phyloP scores from a whole-genome alignment of 2,888 invertebrate genomes.

The Standfussiana lucernea region DNA sequence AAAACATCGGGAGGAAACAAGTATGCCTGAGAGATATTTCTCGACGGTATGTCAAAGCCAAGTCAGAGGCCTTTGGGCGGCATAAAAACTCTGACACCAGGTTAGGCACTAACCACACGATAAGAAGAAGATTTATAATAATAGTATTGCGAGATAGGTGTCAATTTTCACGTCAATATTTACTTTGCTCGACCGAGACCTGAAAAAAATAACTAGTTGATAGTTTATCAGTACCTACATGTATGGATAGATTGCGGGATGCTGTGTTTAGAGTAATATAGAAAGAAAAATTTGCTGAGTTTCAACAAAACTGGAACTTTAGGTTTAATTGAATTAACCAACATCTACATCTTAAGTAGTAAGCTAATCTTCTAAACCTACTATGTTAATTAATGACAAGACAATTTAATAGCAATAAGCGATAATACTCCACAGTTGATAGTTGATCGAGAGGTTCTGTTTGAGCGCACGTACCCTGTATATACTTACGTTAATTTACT shows the following conservation, averaged over 20 bases:
- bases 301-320: background rate
- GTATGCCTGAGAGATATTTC: too few relatives aligned
- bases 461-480: background rate
- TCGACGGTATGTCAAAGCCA: too few relatives aligned
- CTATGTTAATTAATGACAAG: background rate
- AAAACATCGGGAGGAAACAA: too few relatives aligned
- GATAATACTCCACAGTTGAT: constrained; percentile 11
- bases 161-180: constrained; percentile 23
- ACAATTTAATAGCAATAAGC: constrained; percentile 35
- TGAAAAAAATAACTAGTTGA: constrained; percentile 21
- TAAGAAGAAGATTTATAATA: too few relatives aligned
- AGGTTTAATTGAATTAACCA: background rate
- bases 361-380: background rate
- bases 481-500: constrained; percentile 9
- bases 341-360: background rate
- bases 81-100: too few relatives aligned
- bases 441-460: constrained; percentile 6
- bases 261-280: background rate
- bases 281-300: too few relatives aligned
- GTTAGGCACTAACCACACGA: too few relatives aligned
- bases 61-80: too few relatives aligned
- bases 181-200: constrained; percentile 38
- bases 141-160: constrained; percentile 30
- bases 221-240: constrained; percentile 7
- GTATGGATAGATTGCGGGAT: background rate